Evolutionary conservation across 2,888 invertebrate genomes (phyloP).

Genomic region (Drosophila percnosoma): DNA sequence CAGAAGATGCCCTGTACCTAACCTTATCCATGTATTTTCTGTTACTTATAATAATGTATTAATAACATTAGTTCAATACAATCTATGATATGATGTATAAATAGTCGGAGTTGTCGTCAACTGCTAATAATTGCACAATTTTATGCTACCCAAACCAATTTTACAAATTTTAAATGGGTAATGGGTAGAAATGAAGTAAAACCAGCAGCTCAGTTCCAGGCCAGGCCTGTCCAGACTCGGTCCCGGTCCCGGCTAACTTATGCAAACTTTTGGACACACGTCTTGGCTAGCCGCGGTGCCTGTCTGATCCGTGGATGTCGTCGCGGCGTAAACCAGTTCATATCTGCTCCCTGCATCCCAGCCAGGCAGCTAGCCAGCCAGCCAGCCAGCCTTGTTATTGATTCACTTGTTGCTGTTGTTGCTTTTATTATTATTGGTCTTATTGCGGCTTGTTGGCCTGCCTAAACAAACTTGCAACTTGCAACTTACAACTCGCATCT

Average conservation of each 20-base stretch:
- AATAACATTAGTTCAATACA: background rate
- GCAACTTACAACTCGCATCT: constrained; percentile 25
- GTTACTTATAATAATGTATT: background rate
- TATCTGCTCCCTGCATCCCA: constrained; percentile 36
- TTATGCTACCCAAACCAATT: background rate
- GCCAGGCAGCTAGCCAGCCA: constrained; percentile 2
- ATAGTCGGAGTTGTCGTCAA: background rate
- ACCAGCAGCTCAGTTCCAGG: constrained; percentile 35
- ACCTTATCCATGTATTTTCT: background rate
- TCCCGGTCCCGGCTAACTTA: constrained; percentile 47
- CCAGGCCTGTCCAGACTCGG: constrained; percentile 22
- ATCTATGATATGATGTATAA: background rate
- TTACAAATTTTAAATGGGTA: background rate
- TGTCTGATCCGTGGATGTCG: constrained; percentile 69
- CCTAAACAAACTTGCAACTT: constrained; percentile 59
- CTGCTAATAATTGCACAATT: background rate
- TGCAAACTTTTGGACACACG: constrained; percentile 75
- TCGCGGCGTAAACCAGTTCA: constrained; percentile 69
- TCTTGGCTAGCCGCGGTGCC: constrained; percentile 34
- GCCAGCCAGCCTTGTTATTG: constrained; percentile 63
- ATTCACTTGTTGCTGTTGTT: constrained; percentile 58
- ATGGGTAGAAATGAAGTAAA: constrained; percentile 32
- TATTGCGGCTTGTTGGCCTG: constrained; percentile 40
- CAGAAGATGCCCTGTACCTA: background rate
- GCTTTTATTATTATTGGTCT: constrained; percentile 44